phyloP scores from a whole-genome alignment of 2,888 invertebrate genomes.

The Listrodromus nycthemerus region DNA sequence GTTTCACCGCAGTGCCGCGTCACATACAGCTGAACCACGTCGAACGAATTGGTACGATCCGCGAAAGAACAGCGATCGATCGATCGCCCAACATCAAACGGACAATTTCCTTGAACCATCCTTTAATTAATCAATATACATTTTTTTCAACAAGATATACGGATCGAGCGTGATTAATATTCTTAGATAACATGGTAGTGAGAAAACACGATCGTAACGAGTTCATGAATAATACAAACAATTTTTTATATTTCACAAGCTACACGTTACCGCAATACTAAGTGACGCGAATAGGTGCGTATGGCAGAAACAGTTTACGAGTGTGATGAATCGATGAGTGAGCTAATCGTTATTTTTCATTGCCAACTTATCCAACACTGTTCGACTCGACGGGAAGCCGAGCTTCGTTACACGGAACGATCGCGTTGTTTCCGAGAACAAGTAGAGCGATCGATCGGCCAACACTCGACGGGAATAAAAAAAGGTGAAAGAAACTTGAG shows the following conservation, averaged over 20 bases:
- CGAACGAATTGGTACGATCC: conserved; percentile 49
- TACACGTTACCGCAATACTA: background rate
- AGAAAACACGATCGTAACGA: conserved; percentile 6
- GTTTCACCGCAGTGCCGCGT: conserved; percentile 20
- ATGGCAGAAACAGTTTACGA: background rate
- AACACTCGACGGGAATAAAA: background rate
- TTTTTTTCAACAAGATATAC: background rate
- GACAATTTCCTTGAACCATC: conserved; percentile 18
- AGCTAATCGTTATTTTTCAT: background rate
- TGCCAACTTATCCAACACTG: background rate
- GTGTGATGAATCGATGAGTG: conserved; percentile 14
- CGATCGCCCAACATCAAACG: conserved; percentile 43
- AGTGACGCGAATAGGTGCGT: background rate
- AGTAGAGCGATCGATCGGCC: conserved; percentile 25
- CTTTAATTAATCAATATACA: background rate
- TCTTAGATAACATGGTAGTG: background rate
- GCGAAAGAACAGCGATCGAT: conserved; percentile 31
- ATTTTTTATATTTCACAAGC: conserved; percentile 9
- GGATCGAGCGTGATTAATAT: conserved; percentile 16
- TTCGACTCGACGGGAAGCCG: background rate
- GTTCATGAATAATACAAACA: conserved; percentile 18
- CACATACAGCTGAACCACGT: conserved; percentile 21
- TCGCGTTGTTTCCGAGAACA: conserved; percentile 2
- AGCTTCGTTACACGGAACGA: conserved; percentile 10
- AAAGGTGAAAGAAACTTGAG: conserved; percentile 40